These are phyloP conservation scores for Brachionus rubens DNA, from an alignment of 1,140 invertebrate species.

Conservation along the genomic window DNA sequence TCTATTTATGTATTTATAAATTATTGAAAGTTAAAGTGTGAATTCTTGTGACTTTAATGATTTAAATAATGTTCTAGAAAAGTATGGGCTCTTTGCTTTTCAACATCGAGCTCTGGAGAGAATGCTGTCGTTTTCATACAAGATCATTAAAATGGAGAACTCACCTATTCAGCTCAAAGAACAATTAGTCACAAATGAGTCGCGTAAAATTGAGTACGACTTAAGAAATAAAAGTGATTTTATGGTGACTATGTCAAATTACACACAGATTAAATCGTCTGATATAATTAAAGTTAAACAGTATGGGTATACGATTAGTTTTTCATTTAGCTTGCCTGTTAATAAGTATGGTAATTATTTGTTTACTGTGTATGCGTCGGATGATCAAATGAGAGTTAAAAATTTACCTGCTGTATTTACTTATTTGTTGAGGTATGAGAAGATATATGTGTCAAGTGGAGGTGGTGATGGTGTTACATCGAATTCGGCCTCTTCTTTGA, in stretches of 20 bases:
- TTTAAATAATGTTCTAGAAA: too few species aligned
- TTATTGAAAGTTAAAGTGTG: too few species aligned
- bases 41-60: too few species aligned
- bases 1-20: too few species aligned
- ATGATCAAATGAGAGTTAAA: background rate
- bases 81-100: too few species aligned
- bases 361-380: slow-evolving; percentile 44
- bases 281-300: slow-evolving; percentile 42
- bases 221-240: too few species aligned
- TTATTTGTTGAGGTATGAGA: slow-evolving; percentile 44
- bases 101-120: too few species aligned
- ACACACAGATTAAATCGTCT: slow-evolving; percentile 16
- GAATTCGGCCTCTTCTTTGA: slow-evolving; percentile 19
- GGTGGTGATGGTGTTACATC: background rate
- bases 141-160: too few species aligned
- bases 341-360: slow-evolving; percentile 25
- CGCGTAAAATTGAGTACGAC: too few species aligned
- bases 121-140: too few species aligned
- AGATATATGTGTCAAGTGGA: background rate
- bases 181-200: too few species aligned
- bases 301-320: slow-evolving; percentile 32
- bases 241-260: background rate
- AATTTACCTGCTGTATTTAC: slow-evolving; percentile 35
- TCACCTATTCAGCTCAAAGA: too few species aligned
- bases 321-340: slow-evolving; percentile 3